Percentiles rank a stretch among this genome's conserved stretches.
phyloP scores from a whole-genome alignment of 2,797 vertebrate genomes.

The Hyperoplus immaculatus region DNA sequence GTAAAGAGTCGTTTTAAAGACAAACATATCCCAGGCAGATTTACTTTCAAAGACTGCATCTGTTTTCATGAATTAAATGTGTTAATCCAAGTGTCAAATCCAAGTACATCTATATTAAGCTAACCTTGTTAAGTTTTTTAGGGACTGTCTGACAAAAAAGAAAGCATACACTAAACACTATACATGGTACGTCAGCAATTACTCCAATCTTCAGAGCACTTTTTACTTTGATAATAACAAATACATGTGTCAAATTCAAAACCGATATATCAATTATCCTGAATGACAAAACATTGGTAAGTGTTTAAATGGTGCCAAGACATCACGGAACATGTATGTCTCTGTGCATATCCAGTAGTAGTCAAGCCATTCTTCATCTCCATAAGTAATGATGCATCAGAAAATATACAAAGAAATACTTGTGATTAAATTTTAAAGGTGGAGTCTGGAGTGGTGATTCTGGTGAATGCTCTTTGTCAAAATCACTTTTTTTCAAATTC shows the following conservation, averaged over 20 bases:
- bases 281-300: background rate
- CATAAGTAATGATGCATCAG: slow-evolving; percentile 7
- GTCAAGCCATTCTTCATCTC: background rate
- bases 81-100: background rate
- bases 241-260: background rate
- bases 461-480: too few species aligned
- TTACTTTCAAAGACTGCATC: background rate
- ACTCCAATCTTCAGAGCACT: background rate
- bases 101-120: background rate
- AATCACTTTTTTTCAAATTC: too few species aligned
- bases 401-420: slow-evolving; percentile 13
- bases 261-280: background rate
- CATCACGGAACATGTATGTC: background rate
- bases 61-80: background rate
- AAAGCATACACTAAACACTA: background rate
- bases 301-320: background rate
- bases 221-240: background rate
- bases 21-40: background rate
- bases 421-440: slow-evolving; percentile 5
- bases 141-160: background rate
- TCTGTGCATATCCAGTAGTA: background rate
- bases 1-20: too few species aligned
- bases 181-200: background rate
- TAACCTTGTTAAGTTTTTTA: background rate
- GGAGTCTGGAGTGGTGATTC: too few species aligned